Conservation (phyloP, 2,797 vertebrate genomes). For the Aselliscus stoliczkanus region DNA sequence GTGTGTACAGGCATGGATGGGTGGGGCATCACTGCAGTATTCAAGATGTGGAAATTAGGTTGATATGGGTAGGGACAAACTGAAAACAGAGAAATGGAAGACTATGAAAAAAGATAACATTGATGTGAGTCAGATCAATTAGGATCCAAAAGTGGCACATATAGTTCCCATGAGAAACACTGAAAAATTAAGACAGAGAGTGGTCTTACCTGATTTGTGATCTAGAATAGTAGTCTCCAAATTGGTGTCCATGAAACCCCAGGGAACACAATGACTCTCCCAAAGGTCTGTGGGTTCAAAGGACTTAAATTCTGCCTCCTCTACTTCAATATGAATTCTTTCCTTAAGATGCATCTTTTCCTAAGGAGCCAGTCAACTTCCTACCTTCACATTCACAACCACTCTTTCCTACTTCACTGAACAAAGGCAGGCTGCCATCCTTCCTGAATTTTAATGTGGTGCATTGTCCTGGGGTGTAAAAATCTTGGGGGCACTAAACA, state of each 20-base stretch:
- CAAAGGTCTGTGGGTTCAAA: not conserved
- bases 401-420: not conserved
- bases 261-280: not conserved
- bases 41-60: not conserved
- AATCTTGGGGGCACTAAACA: not conserved
- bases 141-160: not conserved
- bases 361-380: not conserved
- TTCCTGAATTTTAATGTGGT: not conserved
- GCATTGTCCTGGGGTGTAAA: not conserved
- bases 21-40: not conserved
- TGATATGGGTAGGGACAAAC: not conserved
- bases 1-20: not conserved
- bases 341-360: not conserved
- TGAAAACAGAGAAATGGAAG: not conserved
- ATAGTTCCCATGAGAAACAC: not conserved
- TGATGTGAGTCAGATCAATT: not conserved
- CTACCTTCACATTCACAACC: not conserved
- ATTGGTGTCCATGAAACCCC: not conserved
- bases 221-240: not conserved
- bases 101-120: not conserved
- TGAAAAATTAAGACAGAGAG: not conserved
- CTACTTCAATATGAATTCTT: not conserved
- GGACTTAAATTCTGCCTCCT: not conserved
- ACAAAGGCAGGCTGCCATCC: not conserved
- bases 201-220: not conserved